phyloP scores from a whole-genome alignment of 2,113 vertebrate species.

The Oxyruncus cristatus region DNA sequence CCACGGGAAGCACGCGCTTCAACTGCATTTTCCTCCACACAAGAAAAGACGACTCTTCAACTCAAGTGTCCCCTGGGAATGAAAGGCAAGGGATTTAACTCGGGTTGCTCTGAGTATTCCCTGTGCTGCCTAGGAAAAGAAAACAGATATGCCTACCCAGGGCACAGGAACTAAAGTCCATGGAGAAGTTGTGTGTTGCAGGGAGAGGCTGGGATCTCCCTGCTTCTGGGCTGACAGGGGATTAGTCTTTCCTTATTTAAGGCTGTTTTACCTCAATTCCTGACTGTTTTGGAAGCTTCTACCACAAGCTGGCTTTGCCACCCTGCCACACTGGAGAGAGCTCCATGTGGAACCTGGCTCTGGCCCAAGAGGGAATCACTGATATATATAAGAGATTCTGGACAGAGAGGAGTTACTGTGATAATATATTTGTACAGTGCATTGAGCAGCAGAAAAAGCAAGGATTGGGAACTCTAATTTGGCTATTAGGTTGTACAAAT shows the following conservation, averaged over 20 bases:
- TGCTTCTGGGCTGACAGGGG: neutral
- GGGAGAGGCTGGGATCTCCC: neutral
- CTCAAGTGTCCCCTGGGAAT: neutral
- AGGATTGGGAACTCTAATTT: neutral
- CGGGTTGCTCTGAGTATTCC: neutral
- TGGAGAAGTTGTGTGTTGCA: rapidly evolving
- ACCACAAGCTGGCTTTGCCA: neutral
- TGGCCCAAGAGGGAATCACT: neutral
- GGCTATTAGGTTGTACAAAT: constrained; percentile 24
- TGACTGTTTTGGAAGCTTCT: neutral
- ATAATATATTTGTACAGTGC: constrained; percentile 6
- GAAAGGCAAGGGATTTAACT: neutral
- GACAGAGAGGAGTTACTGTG: neutral
- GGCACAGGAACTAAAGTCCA: neutral
- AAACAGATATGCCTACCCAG: neutral
- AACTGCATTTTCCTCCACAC: neutral
- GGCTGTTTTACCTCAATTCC: neutral
- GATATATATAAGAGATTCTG: neutral
- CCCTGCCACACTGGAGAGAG: neutral
- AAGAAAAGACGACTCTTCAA: neutral
- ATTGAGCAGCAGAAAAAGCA: constrained; percentile 1
- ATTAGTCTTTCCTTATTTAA: neutral
- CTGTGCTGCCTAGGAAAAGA: neutral
- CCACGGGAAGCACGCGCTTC: neutral
- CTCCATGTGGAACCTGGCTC: neutral